Conservation (phyloP, 2,797 vertebrate genomes). For the Microctenopoma lineatum region DNA sequence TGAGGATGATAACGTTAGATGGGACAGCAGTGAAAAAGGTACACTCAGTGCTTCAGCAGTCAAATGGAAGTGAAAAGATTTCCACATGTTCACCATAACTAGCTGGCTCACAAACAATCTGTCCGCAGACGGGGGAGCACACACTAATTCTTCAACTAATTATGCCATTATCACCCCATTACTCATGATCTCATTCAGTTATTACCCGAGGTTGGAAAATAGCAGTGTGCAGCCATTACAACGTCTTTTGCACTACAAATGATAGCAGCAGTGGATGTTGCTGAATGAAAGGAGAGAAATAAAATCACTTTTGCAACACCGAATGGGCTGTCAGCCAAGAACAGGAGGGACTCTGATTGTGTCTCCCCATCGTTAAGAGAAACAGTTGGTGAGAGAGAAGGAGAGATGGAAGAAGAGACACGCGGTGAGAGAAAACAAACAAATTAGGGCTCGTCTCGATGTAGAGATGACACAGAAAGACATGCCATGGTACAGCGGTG, state of each 20-base stretch:
- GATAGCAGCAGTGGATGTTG: constrained; percentile 32
- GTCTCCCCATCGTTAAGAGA: constrained; percentile 37
- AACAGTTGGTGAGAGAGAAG: neutral
- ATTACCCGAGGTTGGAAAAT: constrained; percentile 28
- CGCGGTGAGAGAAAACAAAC: constrained; percentile 23
- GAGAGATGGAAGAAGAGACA: neutral
- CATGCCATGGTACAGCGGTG: constrained; percentile 37
- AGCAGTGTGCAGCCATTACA: constrained; percentile 40
- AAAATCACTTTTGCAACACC: constrained; percentile 44
- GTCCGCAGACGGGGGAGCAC: constrained; percentile 12
- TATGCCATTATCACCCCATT: constrained; percentile 58
- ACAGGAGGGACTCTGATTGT: constrained; percentile 41
- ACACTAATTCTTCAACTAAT: constrained; percentile 46
- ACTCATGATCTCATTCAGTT: constrained; percentile 50
- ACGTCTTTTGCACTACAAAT: constrained; percentile 49
- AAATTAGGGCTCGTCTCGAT: constrained; percentile 18
- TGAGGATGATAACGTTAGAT: constrained; percentile 12
- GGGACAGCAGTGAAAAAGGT: constrained; percentile 5
- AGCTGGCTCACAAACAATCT: constrained; percentile 25
- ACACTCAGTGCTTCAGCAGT: neutral
- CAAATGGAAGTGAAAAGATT: constrained; percentile 26
- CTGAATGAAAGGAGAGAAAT: constrained; percentile 36
- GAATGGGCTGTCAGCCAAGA: constrained; percentile 46
- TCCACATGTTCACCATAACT: constrained; percentile 30
- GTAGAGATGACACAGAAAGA: constrained; percentile 48